phyloP scores from a whole-genome alignment of 2,113 vertebrate genomes.

The Hepsetus odoe region DNA sequence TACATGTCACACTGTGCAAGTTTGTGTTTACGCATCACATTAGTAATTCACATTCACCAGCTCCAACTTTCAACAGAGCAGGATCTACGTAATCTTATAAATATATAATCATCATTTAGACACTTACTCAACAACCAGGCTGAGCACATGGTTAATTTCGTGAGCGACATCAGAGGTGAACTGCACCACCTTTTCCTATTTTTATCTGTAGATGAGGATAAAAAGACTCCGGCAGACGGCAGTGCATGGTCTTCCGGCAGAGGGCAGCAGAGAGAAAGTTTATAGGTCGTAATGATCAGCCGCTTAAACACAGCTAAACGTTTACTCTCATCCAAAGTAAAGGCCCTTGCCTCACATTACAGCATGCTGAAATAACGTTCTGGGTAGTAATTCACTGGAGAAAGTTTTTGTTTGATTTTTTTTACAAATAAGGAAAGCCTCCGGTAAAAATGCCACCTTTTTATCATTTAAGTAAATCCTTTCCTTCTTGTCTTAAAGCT shows the following conservation, averaged over 20 bases:
- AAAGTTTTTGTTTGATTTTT: no score
- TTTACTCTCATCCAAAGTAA: no score
- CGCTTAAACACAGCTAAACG: neutral
- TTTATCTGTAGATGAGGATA: neutral
- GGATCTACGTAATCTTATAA: slow-evolving; percentile 31
- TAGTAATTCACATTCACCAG: slow-evolving; percentile 20
- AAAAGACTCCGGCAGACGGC: no score
- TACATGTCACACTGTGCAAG: neutral
- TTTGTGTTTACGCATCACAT: slow-evolving; percentile 21
- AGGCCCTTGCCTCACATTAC: no score
- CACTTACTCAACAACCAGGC: neutral
- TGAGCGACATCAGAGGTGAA: neutral
- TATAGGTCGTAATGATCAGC: neutral
- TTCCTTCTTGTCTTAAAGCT: no score
- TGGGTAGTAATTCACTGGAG: no score
- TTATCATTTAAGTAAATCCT: no score
- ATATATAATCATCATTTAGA: slow-evolving; percentile 11
- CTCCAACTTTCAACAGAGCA: neutral
- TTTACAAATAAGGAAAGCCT: no score
- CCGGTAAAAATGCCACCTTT: no score
- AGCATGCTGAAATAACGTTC: no score
- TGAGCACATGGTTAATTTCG: neutral
- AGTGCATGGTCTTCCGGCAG: neutral
- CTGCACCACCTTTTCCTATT: neutral
- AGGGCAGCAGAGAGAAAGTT: neutral